A percentile compares a stretch with the other conserved stretches of the same genome.
These are phyloP conservation scores for Crotalus viridis DNA, from an alignment of 2,113 vertebrate species.

Conservation along the genomic window DNA sequence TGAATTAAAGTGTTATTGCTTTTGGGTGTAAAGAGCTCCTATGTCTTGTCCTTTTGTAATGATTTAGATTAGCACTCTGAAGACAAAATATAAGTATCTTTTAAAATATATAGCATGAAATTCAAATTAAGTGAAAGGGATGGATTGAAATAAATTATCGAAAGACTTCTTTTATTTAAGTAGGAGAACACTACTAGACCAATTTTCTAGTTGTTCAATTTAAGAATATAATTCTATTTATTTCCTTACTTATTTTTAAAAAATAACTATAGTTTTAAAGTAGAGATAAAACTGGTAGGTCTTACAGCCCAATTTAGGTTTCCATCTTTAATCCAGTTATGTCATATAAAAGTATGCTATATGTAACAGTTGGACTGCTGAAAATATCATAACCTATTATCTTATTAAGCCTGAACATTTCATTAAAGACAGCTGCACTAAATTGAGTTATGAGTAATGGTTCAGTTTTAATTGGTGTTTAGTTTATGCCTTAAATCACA, in stretches of 20 bases:
- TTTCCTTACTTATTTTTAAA: not conserved
- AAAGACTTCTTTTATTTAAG: not conserved
- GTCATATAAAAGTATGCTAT: not conserved
- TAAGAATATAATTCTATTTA: not conserved
- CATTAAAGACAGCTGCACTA: not conserved
- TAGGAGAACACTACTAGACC: not conserved
- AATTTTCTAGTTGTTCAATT: not conserved
- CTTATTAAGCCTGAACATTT: not conserved
- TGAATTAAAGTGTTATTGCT: not conserved
- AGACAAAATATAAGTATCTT: not conserved
- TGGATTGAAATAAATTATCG: not conserved
- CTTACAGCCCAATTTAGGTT: not conserved
- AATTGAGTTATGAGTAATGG: not conserved
- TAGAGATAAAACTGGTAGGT: not conserved
- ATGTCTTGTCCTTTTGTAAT: not conserved
- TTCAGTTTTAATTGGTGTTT: not conserved
- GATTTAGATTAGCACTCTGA: not conserved
- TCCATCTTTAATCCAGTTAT: not conserved
- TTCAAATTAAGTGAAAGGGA: not conserved
- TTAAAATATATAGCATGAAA: not conserved
- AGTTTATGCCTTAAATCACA: not conserved
- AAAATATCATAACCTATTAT: not conserved
- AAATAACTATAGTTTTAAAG: not conserved
- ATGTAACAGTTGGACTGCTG: not conserved
- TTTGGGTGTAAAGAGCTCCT: not conserved